Evolutionary conservation across 2,113 vertebrate species (phyloP).

Genomic region (Aphelocoma coerulescens): DNA sequence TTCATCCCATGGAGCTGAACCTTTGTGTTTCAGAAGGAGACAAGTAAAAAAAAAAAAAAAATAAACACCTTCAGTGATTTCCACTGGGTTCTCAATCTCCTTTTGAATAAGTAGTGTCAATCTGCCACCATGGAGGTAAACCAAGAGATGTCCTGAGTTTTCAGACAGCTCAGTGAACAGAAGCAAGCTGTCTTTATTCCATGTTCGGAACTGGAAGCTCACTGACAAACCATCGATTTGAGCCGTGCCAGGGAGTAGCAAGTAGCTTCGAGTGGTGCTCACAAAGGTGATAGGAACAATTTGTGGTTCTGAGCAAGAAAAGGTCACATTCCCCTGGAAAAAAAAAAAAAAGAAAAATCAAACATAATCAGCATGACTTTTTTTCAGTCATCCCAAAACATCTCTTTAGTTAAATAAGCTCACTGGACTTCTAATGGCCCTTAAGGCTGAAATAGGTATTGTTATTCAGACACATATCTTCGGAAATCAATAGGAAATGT

Average conservation of each 20-base stretch:
- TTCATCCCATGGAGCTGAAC: neutral
- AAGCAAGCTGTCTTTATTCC: slow-evolving; percentile 89
- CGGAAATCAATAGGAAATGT: neutral
- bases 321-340: slow-evolving; percentile 93
- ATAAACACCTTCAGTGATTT: slow-evolving; percentile 79
- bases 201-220: slow-evolving; percentile 93
- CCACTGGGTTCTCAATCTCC: slow-evolving; percentile 67
- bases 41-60: neutral
- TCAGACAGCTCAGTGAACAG: slow-evolving; percentile 79
- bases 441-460: neutral
- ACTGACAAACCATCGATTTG: slow-evolving; percentile 81
- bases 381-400: neutral
- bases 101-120: slow-evolving; percentile 80
- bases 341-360: slow-evolving; percentile 24
- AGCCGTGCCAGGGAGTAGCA: slow-evolving; percentile 82
- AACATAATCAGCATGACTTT: neutral
- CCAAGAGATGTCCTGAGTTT: slow-evolving; percentile 76
- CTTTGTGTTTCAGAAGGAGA: neutral
- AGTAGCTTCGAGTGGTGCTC: slow-evolving; percentile 82
- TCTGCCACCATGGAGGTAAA: slow-evolving; percentile 78
- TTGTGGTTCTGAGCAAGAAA: slow-evolving; percentile 89
- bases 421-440: neutral
- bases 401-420: neutral
- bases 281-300: slow-evolving; percentile 89
- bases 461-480: neutral